Percentiles rank a stretch among this genome's conserved stretches.
Evolutionary conservation across 2,888 invertebrate genomes (phyloP).

Genomic region (Tridacna crocea): DNA sequence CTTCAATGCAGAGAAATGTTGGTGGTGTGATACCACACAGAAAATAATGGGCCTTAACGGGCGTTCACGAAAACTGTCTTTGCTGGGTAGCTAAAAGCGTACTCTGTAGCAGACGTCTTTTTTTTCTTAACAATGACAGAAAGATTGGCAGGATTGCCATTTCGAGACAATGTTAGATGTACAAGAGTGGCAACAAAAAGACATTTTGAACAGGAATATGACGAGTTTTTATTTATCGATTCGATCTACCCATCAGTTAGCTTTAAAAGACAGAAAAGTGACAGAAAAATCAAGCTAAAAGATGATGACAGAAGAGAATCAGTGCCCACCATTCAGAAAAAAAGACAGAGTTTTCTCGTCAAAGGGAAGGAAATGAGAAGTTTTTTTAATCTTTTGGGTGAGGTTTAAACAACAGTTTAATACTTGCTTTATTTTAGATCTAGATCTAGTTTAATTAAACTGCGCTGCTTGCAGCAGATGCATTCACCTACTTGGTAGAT

Average conservation of each 20-base stretch:
- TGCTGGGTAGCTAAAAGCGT: no score
- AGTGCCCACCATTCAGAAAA: constrained; percentile 23
- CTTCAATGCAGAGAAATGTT: no score
- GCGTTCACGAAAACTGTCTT: no score
- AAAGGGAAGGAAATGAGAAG: constrained; percentile 78
- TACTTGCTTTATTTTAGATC: no score
- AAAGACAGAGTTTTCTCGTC: constrained; percentile 69
- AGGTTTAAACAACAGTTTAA: background rate
- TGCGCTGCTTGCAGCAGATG: no score
- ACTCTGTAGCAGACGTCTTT: constrained; percentile 13
- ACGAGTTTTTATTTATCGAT: constrained; percentile 52
- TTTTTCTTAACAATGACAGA: constrained; percentile 8
- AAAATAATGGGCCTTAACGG: no score
- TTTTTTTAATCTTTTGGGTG: constrained; percentile 78
- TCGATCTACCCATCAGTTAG: constrained; percentile 7
- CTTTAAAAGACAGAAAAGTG: constrained; percentile 20
- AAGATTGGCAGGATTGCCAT: background rate
- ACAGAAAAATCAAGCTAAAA: background rate
- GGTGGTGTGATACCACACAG: no score
- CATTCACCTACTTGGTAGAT: no score
- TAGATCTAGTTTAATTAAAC: no score
- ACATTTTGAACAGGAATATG: constrained; percentile 53
- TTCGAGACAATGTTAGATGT: constrained; percentile 13
- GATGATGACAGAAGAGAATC: constrained; percentile 7
- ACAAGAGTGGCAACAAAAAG: constrained; percentile 46